These are phyloP conservation scores for Hipparchia sbordonii DNA, from an alignment of 2,888 invertebrate genomes.

Conservation along the genomic window DNA sequence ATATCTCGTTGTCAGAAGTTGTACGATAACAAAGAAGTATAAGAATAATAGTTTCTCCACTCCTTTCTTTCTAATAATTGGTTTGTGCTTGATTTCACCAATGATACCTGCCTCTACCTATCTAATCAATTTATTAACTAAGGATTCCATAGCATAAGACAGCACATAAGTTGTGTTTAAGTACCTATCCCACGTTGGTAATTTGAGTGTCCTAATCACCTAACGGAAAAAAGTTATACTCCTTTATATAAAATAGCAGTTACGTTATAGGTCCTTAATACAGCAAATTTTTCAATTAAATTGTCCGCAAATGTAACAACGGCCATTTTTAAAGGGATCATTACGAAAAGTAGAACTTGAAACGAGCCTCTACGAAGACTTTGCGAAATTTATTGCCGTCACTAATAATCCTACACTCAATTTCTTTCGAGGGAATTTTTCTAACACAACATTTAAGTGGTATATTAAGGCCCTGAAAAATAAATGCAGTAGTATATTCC, in stretches of 20 bases:
- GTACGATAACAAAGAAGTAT: no score
- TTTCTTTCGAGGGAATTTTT: slow-evolving; percentile 25
- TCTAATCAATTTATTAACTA: no score
- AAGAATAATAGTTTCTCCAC: no score
- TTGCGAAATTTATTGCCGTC: slow-evolving; percentile 28
- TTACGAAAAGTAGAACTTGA: slow-evolving; percentile 18
- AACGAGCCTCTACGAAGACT: slow-evolving; percentile 15
- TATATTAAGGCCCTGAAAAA: background rate
- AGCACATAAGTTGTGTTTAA: no score
- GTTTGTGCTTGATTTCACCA: no score
- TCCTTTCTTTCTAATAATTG: no score
- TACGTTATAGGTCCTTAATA: background rate
- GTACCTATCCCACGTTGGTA: no score
- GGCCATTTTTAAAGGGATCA: slow-evolving; percentile 18
- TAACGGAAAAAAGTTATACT: no score
- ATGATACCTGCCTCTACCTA: no score
- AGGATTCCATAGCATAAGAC: no score
- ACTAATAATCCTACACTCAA: slow-evolving; percentile 32
- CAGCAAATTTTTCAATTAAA: slow-evolving; percentile 3
- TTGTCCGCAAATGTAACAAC: background rate
- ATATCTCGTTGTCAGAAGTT: no score
- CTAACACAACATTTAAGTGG: slow-evolving; percentile 13
- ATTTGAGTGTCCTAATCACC: no score
- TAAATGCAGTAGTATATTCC: background rate
- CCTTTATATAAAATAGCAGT: background rate